phyloP scores from a whole-genome alignment of 2,797 vertebrate species.

The Meda fulgida region DNA sequence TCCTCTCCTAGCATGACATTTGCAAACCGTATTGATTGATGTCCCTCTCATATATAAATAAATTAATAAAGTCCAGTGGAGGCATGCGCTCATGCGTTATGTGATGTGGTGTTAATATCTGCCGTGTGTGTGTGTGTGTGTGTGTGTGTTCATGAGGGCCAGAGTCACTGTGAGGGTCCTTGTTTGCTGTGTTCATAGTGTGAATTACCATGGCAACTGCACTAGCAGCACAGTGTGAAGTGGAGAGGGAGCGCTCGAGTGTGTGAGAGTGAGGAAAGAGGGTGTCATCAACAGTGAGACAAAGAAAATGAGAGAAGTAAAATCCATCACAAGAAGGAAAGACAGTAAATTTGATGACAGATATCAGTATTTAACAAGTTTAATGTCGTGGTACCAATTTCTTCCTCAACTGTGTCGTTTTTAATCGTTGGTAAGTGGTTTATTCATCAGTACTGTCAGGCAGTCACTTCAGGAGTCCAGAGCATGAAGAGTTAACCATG shows the following conservation, averaged over 20 bases:
- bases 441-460: background rate
- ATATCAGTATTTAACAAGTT: background rate
- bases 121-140: constrained; percentile 47
- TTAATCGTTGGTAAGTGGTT: background rate
- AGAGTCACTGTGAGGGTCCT: constrained; percentile 74
- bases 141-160: constrained; percentile 60
- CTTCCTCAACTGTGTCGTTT: background rate
- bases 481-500: constrained; percentile 66
- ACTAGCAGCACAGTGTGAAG: constrained; percentile 79
- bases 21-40: background rate
- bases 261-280: constrained; percentile 58
- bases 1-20: background rate
- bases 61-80: constrained; percentile 11
- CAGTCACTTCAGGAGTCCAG: constrained; percentile 36
- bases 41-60: constrained; percentile 11
- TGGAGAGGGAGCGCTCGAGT: constrained; percentile 67
- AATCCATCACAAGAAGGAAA: constrained; percentile 11
- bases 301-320: constrained; percentile 42
- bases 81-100: background rate
- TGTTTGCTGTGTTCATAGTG: constrained; percentile 77
- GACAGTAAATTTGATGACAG: background rate
- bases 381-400: background rate
- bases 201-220: constrained; percentile 76
- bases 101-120: constrained; percentile 42
- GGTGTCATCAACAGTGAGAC: constrained; percentile 50